Evolutionary conservation across 2,113 vertebrate genomes (phyloP), one percentile per base, ranked within the genome.

Genomic region (Poeciliopsis occidentalis): DNA sequence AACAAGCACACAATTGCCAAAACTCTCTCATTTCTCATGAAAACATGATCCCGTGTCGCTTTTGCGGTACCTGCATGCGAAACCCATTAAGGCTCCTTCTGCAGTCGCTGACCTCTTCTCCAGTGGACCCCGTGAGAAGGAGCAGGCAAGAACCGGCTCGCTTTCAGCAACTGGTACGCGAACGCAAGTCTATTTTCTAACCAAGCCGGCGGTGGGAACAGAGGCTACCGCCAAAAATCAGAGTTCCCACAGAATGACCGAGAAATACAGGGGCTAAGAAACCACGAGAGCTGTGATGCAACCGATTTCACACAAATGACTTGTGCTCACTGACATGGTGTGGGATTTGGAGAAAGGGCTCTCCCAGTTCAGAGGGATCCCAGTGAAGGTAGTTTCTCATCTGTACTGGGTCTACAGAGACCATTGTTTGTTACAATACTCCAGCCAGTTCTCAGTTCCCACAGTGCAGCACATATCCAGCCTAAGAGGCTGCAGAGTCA

Each of bases 201-300:
- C 92, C 83, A 76, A 79, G 86, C 80, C 75, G 85, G 77, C 92
- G 92, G 91, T 95, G 95, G 95, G 95, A 95, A 95, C 92, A 81
- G 85, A 88, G 88, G 82, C 91, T 79, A 82, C 47, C 64, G 81
- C 93, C 92, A 93, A 94, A 93, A 91, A 90, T 90, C 90, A 90
- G 75, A 83, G 90, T 95, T 95, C 95, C 94, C 95, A 95, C 95
- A 95, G 93, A 91, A 86, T 86, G 90, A 92, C 91, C 71, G 64
- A 91, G 88, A 92, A 94, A 88, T 68, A 74, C 87, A 90, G 83
- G 85, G 92, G 89, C 86, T 88, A 82, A 77, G 73, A 91, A 90
- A 92, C 93, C 89, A 12, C 85, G 60, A 90, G 89, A 91, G 87
- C 81, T 86, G 92, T 93, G 92, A 93, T 92, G 91, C 91, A 92